Base-by-base conservation (phyloP, 2,113 vertebrate genomes). In the Nipponia nippon region DNA sequence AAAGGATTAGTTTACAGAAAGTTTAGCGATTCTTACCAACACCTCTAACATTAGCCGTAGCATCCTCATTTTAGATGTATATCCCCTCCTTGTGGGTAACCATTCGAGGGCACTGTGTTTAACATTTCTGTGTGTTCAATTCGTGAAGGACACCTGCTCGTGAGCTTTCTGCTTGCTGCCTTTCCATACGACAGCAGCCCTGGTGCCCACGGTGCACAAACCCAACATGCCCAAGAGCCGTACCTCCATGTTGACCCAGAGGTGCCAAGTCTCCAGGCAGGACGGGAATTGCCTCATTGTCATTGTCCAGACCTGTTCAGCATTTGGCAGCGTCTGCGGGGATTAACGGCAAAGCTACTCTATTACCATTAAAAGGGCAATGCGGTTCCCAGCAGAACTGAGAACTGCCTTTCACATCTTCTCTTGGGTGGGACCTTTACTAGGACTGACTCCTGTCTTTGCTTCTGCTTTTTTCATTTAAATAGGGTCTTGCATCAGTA, bases 321-420 rank as follows among this genome's bases (percentile, higher is more conserved):
- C 22, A 29, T 56, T 84, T 91, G 80, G 83, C 86, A 95, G 30
- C 27, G 1, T 34, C n/a, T 84, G 40, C 0, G 1, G 52, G 71
- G 52, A 91, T 76, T 86, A 93, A 61, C 3, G 3, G 56, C 52
- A 94, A 76, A 91, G 49, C 40, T 76, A 15, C 56, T 71, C 84
- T 42, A 82, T 56, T 78, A 56, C 34, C 72, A 72, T 89, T 84
- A 76, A 95, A 95, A 88, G 47, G 66, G 59, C 63, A 90, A 95
- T 0, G 0, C 56, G 63, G 27, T 29, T 73, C 47, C 30, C 77
- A 73, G 65, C 23, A 53, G 53, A 87, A 72, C 78, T 36, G 27
- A 56, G 30, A 69, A 29, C 6, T 27, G 38, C 10, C 40, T 66
- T 72, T 66, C 2, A 1, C n/a, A 7, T 34, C 23, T 82, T 82